Evolutionary conservation across 2,797 vertebrate species (phyloP), one percentile per base, ranked within the genome.

Genomic region (Microchirus variegatus): DNA sequence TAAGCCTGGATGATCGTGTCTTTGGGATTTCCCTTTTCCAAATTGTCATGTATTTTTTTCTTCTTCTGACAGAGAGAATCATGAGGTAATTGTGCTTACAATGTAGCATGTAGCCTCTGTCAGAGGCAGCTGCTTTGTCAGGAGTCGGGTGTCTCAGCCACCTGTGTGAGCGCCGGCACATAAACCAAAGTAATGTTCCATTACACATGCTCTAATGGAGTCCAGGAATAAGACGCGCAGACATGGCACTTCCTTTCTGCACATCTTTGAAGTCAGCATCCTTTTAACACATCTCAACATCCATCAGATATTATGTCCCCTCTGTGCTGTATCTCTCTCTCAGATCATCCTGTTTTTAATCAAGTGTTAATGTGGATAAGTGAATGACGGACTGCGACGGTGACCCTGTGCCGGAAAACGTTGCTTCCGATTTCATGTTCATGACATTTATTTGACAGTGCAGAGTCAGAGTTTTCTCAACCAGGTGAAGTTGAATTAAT

Each of bases 81-180:
- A 63, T 45, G 35, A 64, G 65, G 64, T 65, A 54, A 38, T 53
- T 63, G 52, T 41, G 1, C 17, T 61, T 16, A 5, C 13, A 12
- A 36, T 47, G 44, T 19, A 59, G 19, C 15, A n/a, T 15, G 47
- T 57, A 68, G 74, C 68, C 73, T 62, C 80, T 90, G 85, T 89
- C 90, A 74, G 48, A 18, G 45, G 67, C 91, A 93, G 90, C 87
- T 92, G 90, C 43, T 53, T 75, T 52, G 57, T 71, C 63, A 67
- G 87, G 77, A 75, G 69, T 54, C 49, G 37, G 44, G 60, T 87
- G 84, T 92, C 90, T 76, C 2, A 68, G 69, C 71, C 90, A 92
- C 86, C 88, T 92, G 92, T 53, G 60, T 15, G 52, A 58, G 58
- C 47, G 47, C 51, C 59, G 3, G 50, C 55, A 47, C 65, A 56